These are phyloP conservation scores for Gymnopithys bicolor DNA, from an alignment of 2,797 vertebrate species.

Conservation along the genomic window DNA sequence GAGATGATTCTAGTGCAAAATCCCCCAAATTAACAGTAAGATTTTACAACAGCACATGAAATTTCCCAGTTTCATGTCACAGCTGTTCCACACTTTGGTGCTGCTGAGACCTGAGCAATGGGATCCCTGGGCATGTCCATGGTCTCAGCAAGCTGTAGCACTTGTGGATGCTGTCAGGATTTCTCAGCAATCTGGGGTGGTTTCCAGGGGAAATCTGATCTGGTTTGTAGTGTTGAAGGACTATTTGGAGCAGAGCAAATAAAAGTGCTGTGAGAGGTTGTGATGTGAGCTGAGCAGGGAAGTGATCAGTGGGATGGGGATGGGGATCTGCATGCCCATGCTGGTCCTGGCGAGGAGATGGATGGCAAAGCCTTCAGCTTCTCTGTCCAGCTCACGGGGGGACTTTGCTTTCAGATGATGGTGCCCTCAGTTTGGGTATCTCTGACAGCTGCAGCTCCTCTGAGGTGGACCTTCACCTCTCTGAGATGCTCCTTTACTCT, in stretches of 20 bases:
- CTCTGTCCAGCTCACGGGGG: not conserved
- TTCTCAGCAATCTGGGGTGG: not conserved
- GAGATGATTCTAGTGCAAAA: not conserved
- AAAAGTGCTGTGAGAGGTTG: not conserved
- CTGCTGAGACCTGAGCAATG: not conserved
- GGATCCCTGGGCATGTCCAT: fast-evolving
- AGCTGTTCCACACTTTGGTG: not conserved
- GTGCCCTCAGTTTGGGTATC: not conserved
- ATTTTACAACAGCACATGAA: not conserved
- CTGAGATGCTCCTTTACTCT: not conserved
- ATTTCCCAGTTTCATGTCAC: not conserved
- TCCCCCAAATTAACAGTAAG: not conserved
- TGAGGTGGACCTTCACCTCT: not conserved
- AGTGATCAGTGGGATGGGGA: not conserved
- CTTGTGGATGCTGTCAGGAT: not conserved
- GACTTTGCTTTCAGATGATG: not conserved
- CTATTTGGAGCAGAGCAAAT: not conserved
- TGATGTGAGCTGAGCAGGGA: not conserved
- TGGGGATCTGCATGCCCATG: not conserved
- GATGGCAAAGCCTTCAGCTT: not conserved
- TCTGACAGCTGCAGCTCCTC: not conserved
- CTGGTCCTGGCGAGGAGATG: not conserved
- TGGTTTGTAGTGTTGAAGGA: not conserved
- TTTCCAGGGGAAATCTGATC: not conserved
- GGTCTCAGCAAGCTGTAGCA: not conserved